Base-by-base conservation (phyloP, 30 jellyfish, hydroid and myxozoan genomes). In the Turritopsis dohrnii region DNA sequence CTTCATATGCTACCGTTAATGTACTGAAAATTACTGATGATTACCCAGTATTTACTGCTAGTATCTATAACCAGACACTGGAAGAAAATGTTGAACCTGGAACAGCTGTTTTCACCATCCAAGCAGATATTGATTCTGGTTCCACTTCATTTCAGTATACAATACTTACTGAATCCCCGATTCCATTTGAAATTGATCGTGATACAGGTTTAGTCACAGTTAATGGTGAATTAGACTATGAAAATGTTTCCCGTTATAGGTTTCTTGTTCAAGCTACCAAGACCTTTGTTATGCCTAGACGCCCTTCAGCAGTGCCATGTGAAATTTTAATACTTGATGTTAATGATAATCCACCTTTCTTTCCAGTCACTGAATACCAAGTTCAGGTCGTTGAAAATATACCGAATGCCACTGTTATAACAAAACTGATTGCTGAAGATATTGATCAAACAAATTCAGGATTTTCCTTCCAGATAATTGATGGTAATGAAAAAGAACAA, bases 221-320 rank as follows among this genome's bases (percentile, higher is more conserved):
- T 69, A 27, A 17, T n/a, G 30, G 77, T 27, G 77, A 23, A 69
- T 27, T 69, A 19, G 77, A 69, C 77, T 69, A n/a, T 69, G 77
- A 69, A 69, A 69, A 9, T 27, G 30, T 27, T 16, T 0, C 77
- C 31, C 0, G 30, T 19, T 69, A 69, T 27, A 69, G 31, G 77
- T 27, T 69, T 23, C 19, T 7, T 69, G 77, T 69, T n/a, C 77
- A 69, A 69, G 77, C n/a, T n/a, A 21, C 19, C 30, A 27, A 69
- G 16, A 69, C 30, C 17, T 17, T 9, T 0, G 30, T n/a, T 23
- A 8, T 27, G 30, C 77, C 77, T 7, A 23, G 77, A 23, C 77
- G 22, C 16, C 19, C 30, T 9, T 23, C 77, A 27, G 19, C 77
- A 9, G 30, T 27, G 16, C 30, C 30, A 7, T 23, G 28, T 27